These are phyloP conservation scores for Drosophila rhopaloa DNA, from an alignment of 1,140 invertebrate species.

Conservation along the genomic window DNA sequence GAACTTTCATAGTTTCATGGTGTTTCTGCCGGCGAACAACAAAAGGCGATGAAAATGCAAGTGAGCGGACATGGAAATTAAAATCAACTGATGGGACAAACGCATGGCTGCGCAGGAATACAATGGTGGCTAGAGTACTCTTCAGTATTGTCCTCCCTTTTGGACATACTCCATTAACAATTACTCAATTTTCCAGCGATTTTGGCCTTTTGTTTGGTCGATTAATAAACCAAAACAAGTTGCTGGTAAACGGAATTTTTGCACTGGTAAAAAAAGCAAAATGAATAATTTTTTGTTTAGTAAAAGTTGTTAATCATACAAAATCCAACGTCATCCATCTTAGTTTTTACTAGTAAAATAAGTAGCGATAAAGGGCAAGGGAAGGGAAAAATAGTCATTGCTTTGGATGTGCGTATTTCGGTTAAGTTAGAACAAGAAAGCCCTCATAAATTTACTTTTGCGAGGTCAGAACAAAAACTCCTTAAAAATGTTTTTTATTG, in stretches of 20 bases:
- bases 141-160: background rate
- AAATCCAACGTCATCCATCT: too few species aligned
- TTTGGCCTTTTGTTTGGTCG: slow-evolving; percentile 25
- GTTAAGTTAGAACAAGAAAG: too few species aligned
- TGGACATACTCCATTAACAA: slow-evolving; percentile 57
- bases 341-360: too few species aligned
- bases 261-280: too few species aligned
- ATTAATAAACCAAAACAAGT: background rate
- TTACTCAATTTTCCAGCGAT: slow-evolving; percentile 66
- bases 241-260: background rate
- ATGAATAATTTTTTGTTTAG: too few species aligned
- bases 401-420: too few species aligned
- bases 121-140: background rate
- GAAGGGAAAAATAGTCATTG: too few species aligned
- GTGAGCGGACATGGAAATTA: slow-evolving; percentile 66
- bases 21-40: slow-evolving; percentile 56
- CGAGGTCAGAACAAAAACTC: too few species aligned
- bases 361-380: too few species aligned
- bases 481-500: too few species aligned
- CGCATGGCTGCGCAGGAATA: slow-evolving; percentile 22
- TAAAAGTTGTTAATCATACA: too few species aligned
- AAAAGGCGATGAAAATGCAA: slow-evolving; percentile 20
- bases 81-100: slow-evolving; percentile 44
- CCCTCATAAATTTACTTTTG: too few species aligned
- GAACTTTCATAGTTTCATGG: slow-evolving; percentile 65